A percentile compares a stretch with the other conserved stretches of the same genome.
Evolutionary conservation across 2,113 vertebrate genomes (phyloP).

Genomic region (Cephalopholis sonnerati): DNA sequence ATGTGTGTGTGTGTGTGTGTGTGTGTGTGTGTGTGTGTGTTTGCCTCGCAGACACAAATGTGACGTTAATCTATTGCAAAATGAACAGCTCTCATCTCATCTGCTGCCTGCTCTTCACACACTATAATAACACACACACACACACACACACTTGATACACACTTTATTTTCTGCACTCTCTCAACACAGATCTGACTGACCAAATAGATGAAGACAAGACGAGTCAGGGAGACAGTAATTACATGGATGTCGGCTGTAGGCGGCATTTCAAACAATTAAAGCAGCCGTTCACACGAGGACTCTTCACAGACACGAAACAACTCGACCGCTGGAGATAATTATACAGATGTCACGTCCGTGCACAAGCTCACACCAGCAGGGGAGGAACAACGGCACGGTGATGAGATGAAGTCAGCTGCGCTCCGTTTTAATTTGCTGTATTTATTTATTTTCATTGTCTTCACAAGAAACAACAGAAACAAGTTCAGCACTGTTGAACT

Average conservation of each 20-base stretch:
- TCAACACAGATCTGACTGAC: slow-evolving; percentile 10
- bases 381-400: background rate
- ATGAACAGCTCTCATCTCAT: background rate
- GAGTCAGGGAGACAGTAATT: slow-evolving; percentile 44
- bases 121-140: slow-evolving; percentile 7
- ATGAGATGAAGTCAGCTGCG: background rate
- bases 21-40: background rate
- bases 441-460: background rate
- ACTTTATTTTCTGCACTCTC: background rate
- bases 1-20: background rate
- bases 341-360: slow-evolving; percentile 12
- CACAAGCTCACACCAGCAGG: background rate
- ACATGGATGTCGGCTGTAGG: slow-evolving; percentile 18
- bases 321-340: slow-evolving; percentile 3
- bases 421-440: background rate
- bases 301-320: background rate
- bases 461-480: too few species aligned
- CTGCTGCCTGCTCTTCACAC: slow-evolving; percentile 9
- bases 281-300: slow-evolving; percentile 1
- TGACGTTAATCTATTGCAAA: slow-evolving; percentile 14
- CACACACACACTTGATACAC: background rate
- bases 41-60: background rate
- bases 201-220: slow-evolving; percentile 14
- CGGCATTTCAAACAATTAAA: slow-evolving; percentile 57
- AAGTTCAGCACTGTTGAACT: too few species aligned